Evolutionary conservation across 2,797 vertebrate genomes (phyloP).

Genomic region (Loriculus beryllinus): DNA sequence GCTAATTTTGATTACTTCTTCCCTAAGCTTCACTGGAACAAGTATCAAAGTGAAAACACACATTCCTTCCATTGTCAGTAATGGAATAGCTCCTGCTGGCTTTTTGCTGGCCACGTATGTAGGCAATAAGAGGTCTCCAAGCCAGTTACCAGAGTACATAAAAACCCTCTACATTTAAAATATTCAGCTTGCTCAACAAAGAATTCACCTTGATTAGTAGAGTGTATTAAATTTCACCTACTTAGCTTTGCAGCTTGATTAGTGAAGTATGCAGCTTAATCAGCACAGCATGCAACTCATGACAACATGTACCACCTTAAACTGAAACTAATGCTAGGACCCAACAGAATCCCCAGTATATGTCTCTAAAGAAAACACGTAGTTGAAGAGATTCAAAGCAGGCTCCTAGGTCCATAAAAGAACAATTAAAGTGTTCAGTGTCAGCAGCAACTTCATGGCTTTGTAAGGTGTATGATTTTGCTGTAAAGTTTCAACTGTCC

Average conservation of each 20-base stretch:
- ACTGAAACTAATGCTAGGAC: constrained; percentile 18
- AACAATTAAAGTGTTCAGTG: background rate
- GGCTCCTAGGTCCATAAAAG: background rate
- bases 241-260: constrained; percentile 74
- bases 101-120: background rate
- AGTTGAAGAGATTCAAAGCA: background rate
- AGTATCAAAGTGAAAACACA: constrained; percentile 18
- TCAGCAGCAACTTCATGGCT: background rate
- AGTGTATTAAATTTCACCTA: constrained; percentile 69
- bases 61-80: constrained; percentile 33
- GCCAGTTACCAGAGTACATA: constrained; percentile 26
- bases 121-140: background rate
- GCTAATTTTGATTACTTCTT: constrained; percentile 36
- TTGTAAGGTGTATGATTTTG: background rate
- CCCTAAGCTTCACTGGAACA: constrained; percentile 4
- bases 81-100: constrained; percentile 8
- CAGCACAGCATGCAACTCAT: constrained; percentile 63
- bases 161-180: constrained; percentile 64
- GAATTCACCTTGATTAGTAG: constrained; percentile 73
- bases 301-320: constrained; percentile 52
- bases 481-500: background rate
- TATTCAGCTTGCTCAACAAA: constrained; percentile 68
- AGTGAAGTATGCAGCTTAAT: constrained; percentile 70
- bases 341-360: background rate
- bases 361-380: background rate